phyloP scores from a whole-genome alignment of 1,140 invertebrate genomes.

The Cotesia glomerata region DNA sequence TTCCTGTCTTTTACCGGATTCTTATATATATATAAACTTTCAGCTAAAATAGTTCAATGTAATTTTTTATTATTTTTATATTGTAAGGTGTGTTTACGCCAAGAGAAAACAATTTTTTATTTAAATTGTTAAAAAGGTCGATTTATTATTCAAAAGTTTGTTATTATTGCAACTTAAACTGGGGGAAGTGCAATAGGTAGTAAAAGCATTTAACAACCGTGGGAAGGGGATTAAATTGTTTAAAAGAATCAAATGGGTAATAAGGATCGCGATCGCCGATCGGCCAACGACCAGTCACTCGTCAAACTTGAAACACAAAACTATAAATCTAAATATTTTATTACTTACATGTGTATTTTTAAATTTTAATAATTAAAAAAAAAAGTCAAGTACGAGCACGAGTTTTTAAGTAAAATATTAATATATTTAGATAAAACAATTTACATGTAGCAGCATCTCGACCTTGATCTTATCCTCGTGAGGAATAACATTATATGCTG shows the following conservation, averaged over 20 bases:
- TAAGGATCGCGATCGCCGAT: not conserved
- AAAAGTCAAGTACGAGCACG: too few relatives aligned
- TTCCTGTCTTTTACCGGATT: not conserved
- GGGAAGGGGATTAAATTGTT: not conserved
- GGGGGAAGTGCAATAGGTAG: too few relatives aligned
- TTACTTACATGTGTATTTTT: too few relatives aligned
- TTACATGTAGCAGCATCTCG: constrained; percentile 4
- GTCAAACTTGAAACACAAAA: constrained; percentile 54
- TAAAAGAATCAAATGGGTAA: constrained; percentile 2
- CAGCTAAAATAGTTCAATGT: not conserved
- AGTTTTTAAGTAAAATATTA: not conserved
- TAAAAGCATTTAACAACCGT: too few relatives aligned
- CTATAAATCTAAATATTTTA: constrained; percentile 12
- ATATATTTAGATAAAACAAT: not conserved
- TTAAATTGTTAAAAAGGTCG: too few relatives aligned
- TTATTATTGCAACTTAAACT: too few relatives aligned
- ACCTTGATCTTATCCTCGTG: constrained; percentile 19
- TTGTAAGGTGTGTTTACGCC: not conserved
- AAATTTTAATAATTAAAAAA: too few relatives aligned
- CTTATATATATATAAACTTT: not conserved
- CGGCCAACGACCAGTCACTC: constrained; percentile 43
- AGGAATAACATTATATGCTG: constrained; percentile 22
- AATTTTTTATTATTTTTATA: not conserved
- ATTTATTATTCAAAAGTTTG: too few relatives aligned
- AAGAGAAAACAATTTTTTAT: not conserved